Conservation (phyloP, 2,797 vertebrate species). For the Rhynchonycteris naso region DNA sequence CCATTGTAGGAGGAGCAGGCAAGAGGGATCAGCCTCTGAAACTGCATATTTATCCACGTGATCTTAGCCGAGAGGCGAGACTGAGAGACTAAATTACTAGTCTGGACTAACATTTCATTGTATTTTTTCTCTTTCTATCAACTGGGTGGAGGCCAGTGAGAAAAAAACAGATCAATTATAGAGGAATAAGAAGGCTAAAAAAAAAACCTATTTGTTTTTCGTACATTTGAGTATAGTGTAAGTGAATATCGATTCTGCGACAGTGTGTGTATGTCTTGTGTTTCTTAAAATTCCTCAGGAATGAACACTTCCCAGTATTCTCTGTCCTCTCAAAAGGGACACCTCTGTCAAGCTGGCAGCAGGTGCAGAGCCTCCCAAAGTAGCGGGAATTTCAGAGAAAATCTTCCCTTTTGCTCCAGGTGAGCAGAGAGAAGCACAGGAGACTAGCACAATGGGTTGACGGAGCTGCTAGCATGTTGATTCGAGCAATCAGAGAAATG, state of each 20-base stretch:
- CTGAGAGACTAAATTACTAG: neutral
- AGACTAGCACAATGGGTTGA: rapidly evolving
- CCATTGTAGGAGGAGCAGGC: neutral
- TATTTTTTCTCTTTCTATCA: neutral
- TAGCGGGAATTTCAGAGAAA: neutral
- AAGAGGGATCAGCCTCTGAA: neutral
- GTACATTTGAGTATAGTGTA: conserved; percentile 1
- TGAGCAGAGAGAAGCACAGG: neutral
- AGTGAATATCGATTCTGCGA: conserved; percentile 54
- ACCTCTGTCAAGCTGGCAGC: neutral
- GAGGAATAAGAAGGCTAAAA: conserved; percentile 19
- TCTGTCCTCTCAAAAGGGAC: neutral
- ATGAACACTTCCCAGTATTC: neutral
- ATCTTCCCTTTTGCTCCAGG: neutral
- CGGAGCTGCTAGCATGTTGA: neutral
- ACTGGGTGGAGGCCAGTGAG: neutral
- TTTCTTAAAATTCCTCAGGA: conserved; percentile 46
- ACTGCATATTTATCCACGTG: neutral
- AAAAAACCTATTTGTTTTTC: neutral
- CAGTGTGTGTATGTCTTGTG: neutral
- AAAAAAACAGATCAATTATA: conserved; percentile 23
- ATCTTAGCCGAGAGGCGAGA: neutral
- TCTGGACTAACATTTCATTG: neutral
- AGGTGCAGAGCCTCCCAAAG: neutral
- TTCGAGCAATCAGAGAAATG: neutral